phyloP scores from a whole-genome alignment of 2,113 vertebrate genomes.

The Agapornis roseicollis region DNA sequence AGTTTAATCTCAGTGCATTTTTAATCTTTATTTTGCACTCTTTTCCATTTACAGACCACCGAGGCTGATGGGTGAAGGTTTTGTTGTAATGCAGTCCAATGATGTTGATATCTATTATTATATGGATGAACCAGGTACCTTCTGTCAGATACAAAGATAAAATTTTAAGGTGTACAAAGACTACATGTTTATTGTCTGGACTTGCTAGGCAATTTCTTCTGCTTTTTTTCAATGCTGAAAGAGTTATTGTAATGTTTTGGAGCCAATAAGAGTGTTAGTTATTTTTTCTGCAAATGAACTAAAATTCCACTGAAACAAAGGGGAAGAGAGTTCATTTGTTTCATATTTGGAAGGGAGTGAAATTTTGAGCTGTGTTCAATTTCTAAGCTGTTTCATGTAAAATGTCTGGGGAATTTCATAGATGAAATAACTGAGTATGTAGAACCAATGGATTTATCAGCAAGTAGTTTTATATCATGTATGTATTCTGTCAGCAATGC shows the following conservation, averaged over 20 bases:
- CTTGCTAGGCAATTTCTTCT: neutral
- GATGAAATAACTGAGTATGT: neutral
- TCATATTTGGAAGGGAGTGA: neutral
- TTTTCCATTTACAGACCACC: slow-evolving; percentile 81
- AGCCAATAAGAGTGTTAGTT: neutral
- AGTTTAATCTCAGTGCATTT: neutral
- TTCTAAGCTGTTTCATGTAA: neutral
- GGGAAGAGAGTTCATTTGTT: neutral
- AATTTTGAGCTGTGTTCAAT: neutral
- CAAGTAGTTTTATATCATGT: neutral
- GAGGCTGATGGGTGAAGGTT: slow-evolving; percentile 97
- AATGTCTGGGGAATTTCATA: neutral
- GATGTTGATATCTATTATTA: slow-evolving; percentile 99
- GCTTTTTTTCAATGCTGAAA: neutral
- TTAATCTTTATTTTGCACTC: neutral
- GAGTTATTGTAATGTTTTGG: neutral
- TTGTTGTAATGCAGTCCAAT: slow-evolving; percentile 98
- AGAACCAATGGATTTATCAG: neutral
- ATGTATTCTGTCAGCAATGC: neutral
- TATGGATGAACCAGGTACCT: slow-evolving; percentile 93
- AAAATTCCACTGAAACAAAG: neutral
- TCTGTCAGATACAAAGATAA: neutral
- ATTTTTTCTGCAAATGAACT: neutral
- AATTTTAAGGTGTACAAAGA: neutral
- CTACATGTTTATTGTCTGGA: neutral